Evolutionary conservation across 2,113 vertebrate genomes (phyloP), one percentile per base, ranked within the genome.

Genomic region (Tinamus guttatus): DNA sequence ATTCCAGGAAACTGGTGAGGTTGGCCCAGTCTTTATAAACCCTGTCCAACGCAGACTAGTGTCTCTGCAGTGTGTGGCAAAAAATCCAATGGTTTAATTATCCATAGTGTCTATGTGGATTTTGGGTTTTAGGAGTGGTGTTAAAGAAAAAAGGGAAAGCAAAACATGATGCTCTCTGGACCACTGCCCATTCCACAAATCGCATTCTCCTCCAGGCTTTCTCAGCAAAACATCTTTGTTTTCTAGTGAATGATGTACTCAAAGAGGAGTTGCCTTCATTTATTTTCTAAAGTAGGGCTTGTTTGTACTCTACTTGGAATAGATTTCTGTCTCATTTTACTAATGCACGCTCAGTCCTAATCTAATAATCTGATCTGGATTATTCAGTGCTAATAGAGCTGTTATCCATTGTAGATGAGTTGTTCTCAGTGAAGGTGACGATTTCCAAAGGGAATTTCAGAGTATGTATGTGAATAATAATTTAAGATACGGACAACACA

Each of bases 331-430:
- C 18, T 85, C 59, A 83, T 96, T 97, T 88, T 85, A 43, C 60
- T 88, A 88, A 90, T 92, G 51, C 91, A 94, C 1, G 2, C 82
- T 91, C 92, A 38, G 25, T n/a, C 67, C 82, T 94, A 93, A 95
- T 94, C 81, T 94, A 89, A 94, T 97, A 95, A 93, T 96, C 94
- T 94, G 89, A 40, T 93, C 64, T 47, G 76, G 96, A 94, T 91
- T 95, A 91, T 83, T 13, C 41, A 82, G 0, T 89, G 90, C 85
- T 92, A 92, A 93, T 71, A 92, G 94, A 85, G 49, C 80, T 85
- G 76, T 90, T 96, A 41, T 83, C 80, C 90, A 4, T 62, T 62
- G 47, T 51, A 73, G 67, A 47, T 64, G 68, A 85, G 71, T 93
- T 95, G 60, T 51, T 81, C 54, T 74, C 52, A 58, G 85, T 7